A percentile compares a stretch with the other conserved stretches of the same genome.
Conservation (phyloP, 1,140 invertebrate genomes). For the Polyergus mexicanus region DNA sequence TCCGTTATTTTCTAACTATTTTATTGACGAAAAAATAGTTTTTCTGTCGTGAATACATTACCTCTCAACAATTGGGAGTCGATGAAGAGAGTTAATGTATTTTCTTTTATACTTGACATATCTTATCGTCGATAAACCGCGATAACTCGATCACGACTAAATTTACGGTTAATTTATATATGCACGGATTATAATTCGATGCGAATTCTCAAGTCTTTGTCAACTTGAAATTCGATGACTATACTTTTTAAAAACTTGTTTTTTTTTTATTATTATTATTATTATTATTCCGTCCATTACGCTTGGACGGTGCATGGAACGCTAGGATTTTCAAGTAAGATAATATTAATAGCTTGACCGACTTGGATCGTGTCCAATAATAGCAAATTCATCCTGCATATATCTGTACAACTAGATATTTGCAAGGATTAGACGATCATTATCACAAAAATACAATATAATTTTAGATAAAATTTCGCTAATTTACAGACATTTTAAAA, state of each 20-base stretch:
- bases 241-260: neutral
- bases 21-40: neutral
- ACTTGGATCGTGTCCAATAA: conserved; percentile 51
- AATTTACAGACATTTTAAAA: too few relatives aligned
- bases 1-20: neutral
- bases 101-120: neutral
- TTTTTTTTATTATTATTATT: too few relatives aligned
- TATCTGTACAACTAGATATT: conserved; percentile 54
- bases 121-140: conserved; percentile 44
- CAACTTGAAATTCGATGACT: neutral
- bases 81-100: conserved; percentile 5
- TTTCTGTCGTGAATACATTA: neutral
- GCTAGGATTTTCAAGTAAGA: conserved; percentile 36
- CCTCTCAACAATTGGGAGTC: neutral
- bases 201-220: neutral
- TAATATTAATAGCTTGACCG: conserved; percentile 57
- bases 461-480: neutral
- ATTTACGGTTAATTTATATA: neutral
- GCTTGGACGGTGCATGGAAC: neutral
- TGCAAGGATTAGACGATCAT: conserved; percentile 6
- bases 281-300: neutral
- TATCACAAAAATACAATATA: conserved; percentile 12
- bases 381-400: conserved; percentile 38
- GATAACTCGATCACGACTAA: neutral
- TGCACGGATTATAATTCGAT: neutral